phyloP scores from a whole-genome alignment of 2,113 vertebrate species.

The Podarcis muralis region DNA sequence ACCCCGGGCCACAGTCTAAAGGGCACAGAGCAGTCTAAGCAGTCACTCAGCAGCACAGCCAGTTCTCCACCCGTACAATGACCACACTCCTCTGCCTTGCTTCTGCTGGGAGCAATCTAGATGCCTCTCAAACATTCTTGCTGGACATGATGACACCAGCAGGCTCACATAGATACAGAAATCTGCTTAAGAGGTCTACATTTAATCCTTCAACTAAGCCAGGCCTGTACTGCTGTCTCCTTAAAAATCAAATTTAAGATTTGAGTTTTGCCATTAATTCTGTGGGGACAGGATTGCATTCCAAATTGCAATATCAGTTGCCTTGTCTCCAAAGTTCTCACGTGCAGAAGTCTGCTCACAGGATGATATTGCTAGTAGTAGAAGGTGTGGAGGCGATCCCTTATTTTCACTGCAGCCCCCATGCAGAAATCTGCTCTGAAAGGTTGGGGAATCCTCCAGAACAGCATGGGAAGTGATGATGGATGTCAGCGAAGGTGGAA shows the following conservation, averaged over 20 bases:
- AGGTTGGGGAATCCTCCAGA: neutral
- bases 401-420: too few species aligned
- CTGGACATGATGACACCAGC: neutral
- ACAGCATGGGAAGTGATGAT: too few species aligned
- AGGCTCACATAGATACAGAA: neutral
- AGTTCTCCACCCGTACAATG: too few species aligned
- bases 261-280: neutral
- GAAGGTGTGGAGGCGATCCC: too few species aligned
- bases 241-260: neutral
- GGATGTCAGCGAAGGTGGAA: neutral
- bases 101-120: too few species aligned
- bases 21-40: too few species aligned
- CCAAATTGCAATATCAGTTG: neutral
- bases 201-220: neutral
- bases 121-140: neutral
- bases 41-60: too few species aligned
- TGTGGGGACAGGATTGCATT: neutral
- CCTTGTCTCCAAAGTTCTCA: neutral
- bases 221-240: neutral
- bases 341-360: neutral
- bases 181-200: neutral
- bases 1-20: too few species aligned
- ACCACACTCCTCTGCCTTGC: too few species aligned
- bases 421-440: too few species aligned
- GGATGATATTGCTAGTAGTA: neutral